phyloP scores from a whole-genome alignment of 2,888 invertebrate species.

The Tenthredo livida region DNA sequence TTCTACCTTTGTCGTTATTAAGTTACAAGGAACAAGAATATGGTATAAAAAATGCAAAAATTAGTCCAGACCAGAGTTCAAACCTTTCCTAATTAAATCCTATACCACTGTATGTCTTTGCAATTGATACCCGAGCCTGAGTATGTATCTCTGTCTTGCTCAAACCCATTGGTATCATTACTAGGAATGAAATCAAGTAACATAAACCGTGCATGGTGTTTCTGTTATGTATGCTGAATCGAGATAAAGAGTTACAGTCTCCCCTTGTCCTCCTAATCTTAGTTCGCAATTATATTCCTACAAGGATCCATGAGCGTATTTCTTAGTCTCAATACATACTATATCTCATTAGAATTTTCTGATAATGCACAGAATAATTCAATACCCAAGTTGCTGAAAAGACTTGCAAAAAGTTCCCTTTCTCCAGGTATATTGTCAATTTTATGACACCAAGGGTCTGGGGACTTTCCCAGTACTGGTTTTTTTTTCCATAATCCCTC shows the following conservation, averaged over 20 bases:
- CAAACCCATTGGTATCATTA: neutral
- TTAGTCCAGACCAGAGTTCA: neutral
- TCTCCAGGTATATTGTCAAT: neutral
- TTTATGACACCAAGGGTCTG: neutral
- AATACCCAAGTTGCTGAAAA: neutral
- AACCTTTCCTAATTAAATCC: neutral
- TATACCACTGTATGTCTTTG: neutral
- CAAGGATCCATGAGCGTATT: neutral
- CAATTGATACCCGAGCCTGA: neutral
- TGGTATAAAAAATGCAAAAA: neutral
- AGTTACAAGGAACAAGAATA: neutral
- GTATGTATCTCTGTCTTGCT: neutral
- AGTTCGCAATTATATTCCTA: neutral
- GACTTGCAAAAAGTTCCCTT: neutral
- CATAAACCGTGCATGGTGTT: neutral
- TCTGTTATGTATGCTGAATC: neutral
- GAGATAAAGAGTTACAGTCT: neutral
- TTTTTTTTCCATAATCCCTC: neutral
- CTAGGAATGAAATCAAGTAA: neutral
- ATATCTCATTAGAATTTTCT: neutral
- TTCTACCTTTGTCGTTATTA: neutral
- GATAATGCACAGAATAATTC: neutral
- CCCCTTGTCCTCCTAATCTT: neutral
- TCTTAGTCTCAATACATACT: neutral
- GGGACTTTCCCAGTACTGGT: neutral